phyloP scores from a whole-genome alignment of 2,797 vertebrate species.

The Hoplostethus atlanticus region DNA sequence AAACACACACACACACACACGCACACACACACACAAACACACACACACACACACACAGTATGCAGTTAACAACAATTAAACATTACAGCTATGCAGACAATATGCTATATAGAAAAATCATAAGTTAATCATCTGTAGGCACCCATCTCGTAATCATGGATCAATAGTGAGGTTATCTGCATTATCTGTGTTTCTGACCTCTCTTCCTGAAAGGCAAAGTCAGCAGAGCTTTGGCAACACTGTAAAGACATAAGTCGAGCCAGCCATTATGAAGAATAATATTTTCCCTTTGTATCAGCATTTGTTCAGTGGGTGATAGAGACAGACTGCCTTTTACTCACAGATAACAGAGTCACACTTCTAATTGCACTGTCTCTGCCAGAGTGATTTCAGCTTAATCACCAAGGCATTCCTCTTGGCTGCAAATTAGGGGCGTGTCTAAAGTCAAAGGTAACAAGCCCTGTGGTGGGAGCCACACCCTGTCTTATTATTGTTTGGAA shows the following conservation, averaged over 20 bases:
- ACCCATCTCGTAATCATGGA: constrained; percentile 27
- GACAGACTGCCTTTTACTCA: constrained; percentile 74
- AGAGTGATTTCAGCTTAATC: constrained; percentile 69
- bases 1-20: not conserved
- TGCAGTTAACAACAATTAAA: not conserved
- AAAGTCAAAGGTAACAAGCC: constrained; percentile 64
- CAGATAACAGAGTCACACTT: constrained; percentile 71
- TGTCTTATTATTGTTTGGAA: constrained; percentile 68
- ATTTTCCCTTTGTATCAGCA: constrained; percentile 78
- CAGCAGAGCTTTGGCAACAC: constrained; percentile 34
- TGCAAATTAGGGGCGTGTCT: constrained; percentile 67
- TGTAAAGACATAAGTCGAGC: constrained; percentile 53
- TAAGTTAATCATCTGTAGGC: constrained; percentile 14
- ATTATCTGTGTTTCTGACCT: constrained; percentile 46
- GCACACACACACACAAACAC: not conserved
- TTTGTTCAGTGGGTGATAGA: constrained; percentile 75
- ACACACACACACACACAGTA: not conserved
- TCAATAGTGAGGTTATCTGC: constrained; percentile 51
- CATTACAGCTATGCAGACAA: not conserved
- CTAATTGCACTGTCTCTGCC: constrained; percentile 68
- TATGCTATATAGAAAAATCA: not conserved
- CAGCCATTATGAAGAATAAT: constrained; percentile 59
- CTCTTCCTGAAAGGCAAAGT: constrained; percentile 51
- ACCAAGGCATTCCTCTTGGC: constrained; percentile 60
- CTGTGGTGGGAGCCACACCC: constrained; percentile 58